phyloP scores from a whole-genome alignment of 1,140 invertebrate genomes.

The Brachionus sp. region DNA sequence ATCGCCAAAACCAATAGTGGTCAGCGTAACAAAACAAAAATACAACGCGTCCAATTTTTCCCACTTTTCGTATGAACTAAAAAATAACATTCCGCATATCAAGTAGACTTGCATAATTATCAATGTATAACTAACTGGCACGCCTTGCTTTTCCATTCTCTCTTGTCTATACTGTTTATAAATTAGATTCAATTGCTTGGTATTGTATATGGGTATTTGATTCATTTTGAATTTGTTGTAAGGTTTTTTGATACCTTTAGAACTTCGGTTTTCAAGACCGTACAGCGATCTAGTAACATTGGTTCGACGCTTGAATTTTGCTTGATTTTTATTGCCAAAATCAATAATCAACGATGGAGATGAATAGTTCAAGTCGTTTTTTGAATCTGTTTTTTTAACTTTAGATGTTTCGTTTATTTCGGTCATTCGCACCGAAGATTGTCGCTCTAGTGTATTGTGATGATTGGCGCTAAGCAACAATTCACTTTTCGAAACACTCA shows the following conservation, averaged over 20 bases:
- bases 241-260: background rate
- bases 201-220: conserved; percentile 31
- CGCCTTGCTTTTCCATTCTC: conserved; percentile 4
- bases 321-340: background rate
- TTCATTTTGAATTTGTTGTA: background rate
- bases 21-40: conserved; percentile 52
- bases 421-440: background rate
- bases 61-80: conserved; percentile 51
- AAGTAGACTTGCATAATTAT: conserved; percentile 37
- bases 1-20: conserved; percentile 50
- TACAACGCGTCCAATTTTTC: conserved; percentile 48
- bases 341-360: background rate
- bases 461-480: background rate
- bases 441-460: too few species aligned
- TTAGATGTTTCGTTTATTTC: background rate
- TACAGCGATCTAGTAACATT: background rate
- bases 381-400: background rate
- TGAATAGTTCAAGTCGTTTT: background rate
- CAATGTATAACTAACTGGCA: conserved; percentile 29
- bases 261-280: background rate
- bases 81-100: conserved; percentile 33
- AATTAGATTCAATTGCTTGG: conserved; percentile 25
- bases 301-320: background rate
- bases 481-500: background rate
- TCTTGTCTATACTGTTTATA: conserved; percentile 35